phyloP scores from a whole-genome alignment of 2,797 vertebrate species.

The Limnodromus scolopaceus region DNA sequence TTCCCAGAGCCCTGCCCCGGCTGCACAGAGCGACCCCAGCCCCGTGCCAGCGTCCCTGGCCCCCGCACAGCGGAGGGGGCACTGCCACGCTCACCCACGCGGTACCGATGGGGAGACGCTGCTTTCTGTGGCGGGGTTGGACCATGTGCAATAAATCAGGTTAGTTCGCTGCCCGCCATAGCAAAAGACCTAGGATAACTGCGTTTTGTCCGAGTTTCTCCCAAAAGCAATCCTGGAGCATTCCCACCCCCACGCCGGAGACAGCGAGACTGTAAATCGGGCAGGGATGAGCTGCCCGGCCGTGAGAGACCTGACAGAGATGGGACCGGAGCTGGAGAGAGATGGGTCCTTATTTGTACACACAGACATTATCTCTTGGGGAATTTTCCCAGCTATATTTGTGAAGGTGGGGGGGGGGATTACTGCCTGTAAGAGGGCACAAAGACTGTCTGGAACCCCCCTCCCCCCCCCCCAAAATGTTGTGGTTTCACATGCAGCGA shows the following conservation, averaged over 20 bases:
- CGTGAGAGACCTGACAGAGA: background rate
- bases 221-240: background rate
- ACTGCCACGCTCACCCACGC: rapidly evolving
- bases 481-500: rapidly evolving
- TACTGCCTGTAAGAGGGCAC: background rate
- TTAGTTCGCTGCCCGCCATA: rapidly evolving
- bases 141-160: rapidly evolving
- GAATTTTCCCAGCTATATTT: background rate
- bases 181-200: rapidly evolving
- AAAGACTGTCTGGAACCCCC: rapidly evolving
- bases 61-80: rapidly evolving
- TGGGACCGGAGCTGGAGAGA: background rate
- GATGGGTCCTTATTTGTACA: background rate
- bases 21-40: background rate
- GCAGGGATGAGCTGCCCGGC: background rate
- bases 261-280: background rate
- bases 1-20: too few relatives aligned
- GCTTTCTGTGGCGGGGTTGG: too few relatives aligned
- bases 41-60: rapidly evolving
- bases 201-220: background rate
- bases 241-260: background rate
- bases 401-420: background rate
- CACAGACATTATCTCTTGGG: rapidly evolving
- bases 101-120: too few relatives aligned
- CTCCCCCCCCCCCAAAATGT: rapidly evolving